Conservation (phyloP, 1,140 invertebrate genomes). For the Ctenoplectra terminalis region DNA sequence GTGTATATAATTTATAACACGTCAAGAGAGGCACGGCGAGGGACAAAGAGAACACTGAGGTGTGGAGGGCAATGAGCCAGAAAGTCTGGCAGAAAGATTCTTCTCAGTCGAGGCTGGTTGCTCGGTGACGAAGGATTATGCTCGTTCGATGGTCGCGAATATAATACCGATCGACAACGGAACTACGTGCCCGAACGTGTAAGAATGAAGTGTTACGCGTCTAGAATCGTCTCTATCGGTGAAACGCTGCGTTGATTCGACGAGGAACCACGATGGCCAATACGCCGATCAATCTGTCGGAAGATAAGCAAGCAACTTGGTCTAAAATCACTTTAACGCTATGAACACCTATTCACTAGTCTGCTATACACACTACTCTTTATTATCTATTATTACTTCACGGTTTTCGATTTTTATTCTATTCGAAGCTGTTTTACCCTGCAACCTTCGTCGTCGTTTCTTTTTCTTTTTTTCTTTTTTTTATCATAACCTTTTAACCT, state of each 20-base stretch:
- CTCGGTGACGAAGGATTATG: constrained; percentile 50
- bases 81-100: constrained; percentile 55
- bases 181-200: not conserved
- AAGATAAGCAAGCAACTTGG: constrained; percentile 58
- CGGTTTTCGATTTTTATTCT: no score
- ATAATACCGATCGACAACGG: not conserved
- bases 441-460: no score
- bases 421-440: no score
- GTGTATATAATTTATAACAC: constrained; percentile 52
- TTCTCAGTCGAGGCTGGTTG: constrained; percentile 46
- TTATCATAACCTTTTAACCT: no score
- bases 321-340: not conserved
- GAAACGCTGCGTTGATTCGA: constrained; percentile 13
- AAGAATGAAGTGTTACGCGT: constrained; percentile 16
- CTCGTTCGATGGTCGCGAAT: constrained; percentile 11
- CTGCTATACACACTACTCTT: not conserved
- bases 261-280: constrained; percentile 44
- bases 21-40: constrained; percentile 39
- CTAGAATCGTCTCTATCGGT: not conserved
- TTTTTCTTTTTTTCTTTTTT: no score
- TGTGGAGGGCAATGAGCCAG: constrained; percentile 56
- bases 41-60: constrained; percentile 51
- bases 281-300: constrained; percentile 53
- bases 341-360: not conserved
- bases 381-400: not conserved